A percentile compares a stretch with the other conserved stretches of the same genome.
These are phyloP conservation scores for Hydractinia symbiolongicarpus DNA, from an alignment of 30 jellyfish, hydroid and myxozoan species.

Conservation along the genomic window DNA sequence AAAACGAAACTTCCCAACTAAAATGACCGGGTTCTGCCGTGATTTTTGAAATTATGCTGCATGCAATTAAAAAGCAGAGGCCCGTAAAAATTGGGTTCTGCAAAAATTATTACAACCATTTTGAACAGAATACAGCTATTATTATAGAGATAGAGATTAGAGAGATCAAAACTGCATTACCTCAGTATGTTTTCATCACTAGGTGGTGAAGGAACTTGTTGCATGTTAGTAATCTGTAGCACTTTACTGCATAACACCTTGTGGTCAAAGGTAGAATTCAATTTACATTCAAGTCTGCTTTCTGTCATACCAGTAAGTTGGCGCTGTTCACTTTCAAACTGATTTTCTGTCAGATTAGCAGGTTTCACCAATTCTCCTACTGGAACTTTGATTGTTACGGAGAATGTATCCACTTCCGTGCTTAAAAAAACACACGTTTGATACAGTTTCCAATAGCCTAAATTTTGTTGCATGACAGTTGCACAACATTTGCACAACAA, in stretches of 20 bases:
- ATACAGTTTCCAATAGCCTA: no score
- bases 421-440: slow-evolving; percentile 12
- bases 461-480: no score
- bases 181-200: slow-evolving; percentile 14
- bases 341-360: slow-evolving; percentile 45
- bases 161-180: slow-evolving; percentile 12
- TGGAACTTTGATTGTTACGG: slow-evolving; percentile 74
- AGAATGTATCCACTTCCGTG: slow-evolving; percentile 54
- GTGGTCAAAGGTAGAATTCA: slow-evolving; percentile 34
- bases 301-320: slow-evolving; percentile 85
- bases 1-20: no score
- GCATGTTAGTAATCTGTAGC: slow-evolving; percentile 28
- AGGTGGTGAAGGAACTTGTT: slow-evolving; percentile 45
- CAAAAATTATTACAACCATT: no score
- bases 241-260: slow-evolving; percentile 13
- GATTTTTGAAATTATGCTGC: no score
- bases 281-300: slow-evolving; percentile 24
- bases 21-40: no score
- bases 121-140: no score
- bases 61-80: no score
- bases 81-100: no score
- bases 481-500: no score
- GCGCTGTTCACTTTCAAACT: slow-evolving; percentile 56
- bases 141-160: no score
- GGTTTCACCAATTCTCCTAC: slow-evolving; percentile 78